These are phyloP conservation scores for Podargus strigoides DNA, from an alignment of 2,797 vertebrate species.

Conservation along the genomic window DNA sequence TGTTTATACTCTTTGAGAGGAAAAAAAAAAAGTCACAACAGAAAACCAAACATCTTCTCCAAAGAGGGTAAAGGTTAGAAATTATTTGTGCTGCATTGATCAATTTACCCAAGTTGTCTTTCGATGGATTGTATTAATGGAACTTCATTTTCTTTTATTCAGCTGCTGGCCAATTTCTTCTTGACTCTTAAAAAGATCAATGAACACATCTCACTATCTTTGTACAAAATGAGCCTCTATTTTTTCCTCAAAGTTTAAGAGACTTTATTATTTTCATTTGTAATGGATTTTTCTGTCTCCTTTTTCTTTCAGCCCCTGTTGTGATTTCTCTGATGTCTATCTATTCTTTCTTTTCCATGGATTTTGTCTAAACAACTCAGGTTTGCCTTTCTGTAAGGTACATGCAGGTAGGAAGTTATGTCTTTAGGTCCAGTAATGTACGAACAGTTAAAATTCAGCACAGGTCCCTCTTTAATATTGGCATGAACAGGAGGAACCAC, in stretches of 20 bases:
- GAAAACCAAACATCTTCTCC: constrained; percentile 63
- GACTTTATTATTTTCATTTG: constrained; percentile 80
- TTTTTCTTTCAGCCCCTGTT: constrained; percentile 61
- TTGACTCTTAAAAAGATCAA: constrained; percentile 81
- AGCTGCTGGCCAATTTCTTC: constrained; percentile 73
- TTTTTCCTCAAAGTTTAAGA: constrained; percentile 78
- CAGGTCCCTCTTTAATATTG: neutral
- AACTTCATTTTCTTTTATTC: constrained; percentile 82
- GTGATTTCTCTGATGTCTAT: constrained; percentile 59
- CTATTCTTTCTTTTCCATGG: constrained; percentile 63
- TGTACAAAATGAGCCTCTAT: constrained; percentile 75
- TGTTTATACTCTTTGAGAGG: constrained; percentile 62
- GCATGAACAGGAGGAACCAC: neutral
- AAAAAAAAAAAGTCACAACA: neutral
- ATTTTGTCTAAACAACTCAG: constrained; percentile 61
- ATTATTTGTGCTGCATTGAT: constrained; percentile 79
- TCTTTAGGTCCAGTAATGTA: constrained; percentile 1
- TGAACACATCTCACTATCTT: constrained; percentile 73
- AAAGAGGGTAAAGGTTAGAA: constrained; percentile 77
- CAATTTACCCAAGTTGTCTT: constrained; percentile 79
- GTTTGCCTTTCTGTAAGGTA: constrained; percentile 35
- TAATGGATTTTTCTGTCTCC: constrained; percentile 76
- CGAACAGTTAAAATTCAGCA: neutral
- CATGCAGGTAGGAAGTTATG: constrained; percentile 22
- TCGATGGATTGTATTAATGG: constrained; percentile 79